Percentiles rank a stretch among this genome's conserved stretches.
phyloP scores from a whole-genome alignment of 1,140 invertebrate species.

The Drosophila insularis region DNA sequence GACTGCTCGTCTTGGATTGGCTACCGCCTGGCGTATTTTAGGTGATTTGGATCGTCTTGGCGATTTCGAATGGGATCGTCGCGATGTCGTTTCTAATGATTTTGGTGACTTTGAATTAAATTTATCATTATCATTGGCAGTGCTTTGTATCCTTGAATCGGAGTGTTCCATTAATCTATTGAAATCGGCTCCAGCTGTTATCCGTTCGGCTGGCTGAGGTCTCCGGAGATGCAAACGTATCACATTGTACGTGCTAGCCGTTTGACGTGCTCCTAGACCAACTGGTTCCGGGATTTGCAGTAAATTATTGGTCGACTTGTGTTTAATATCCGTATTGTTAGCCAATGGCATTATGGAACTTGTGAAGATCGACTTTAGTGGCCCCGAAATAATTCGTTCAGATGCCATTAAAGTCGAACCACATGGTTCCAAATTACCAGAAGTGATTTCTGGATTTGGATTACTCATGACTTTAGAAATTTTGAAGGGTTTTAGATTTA shows the following conservation, averaged over 20 bases:
- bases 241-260: neutral
- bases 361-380: neutral
- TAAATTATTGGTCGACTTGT: neutral
- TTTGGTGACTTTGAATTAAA: no score
- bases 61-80: no score
- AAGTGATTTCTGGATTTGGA: neutral
- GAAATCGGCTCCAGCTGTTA: neutral
- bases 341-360: constrained; percentile 1
- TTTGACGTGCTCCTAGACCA: neutral
- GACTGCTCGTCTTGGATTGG: constrained; percentile 6
- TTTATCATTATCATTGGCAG: no score
- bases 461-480: neutral
- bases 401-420: constrained; percentile 4
- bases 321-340: neutral
- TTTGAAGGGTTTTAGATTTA: neutral
- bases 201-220: neutral
- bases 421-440: neutral
- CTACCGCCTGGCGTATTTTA: neutral
- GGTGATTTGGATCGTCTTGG: neutral
- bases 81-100: neutral
- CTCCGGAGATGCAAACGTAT: neutral
- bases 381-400: neutral
- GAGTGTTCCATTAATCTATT: neutral
- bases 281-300: neutral
- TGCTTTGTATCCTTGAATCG: no score